phyloP scores from a whole-genome alignment of 2,113 vertebrate species.

The Galbula dea region DNA sequence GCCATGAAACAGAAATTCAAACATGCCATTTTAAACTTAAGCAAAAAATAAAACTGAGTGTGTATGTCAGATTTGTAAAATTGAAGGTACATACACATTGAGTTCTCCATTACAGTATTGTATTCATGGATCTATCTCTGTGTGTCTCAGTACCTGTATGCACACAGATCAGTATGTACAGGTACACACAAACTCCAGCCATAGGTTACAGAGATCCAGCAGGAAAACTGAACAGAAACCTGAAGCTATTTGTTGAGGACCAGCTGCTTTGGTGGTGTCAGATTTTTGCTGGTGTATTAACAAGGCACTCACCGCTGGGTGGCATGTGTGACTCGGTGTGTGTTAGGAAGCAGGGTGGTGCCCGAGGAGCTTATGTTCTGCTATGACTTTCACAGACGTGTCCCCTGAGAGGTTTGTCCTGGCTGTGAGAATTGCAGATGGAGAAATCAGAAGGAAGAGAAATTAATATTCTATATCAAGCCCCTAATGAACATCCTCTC shows the following conservation, averaged over 20 bases:
- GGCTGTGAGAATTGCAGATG: background rate
- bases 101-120: background rate
- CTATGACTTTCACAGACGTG: background rate
- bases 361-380: background rate
- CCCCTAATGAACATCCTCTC: background rate
- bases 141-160: background rate
- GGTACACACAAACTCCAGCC: background rate
- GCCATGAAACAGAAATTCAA: background rate
- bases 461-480: background rate
- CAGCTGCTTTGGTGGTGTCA: background rate
- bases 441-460: background rate
- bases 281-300: background rate
- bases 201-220: background rate
- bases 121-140: background rate
- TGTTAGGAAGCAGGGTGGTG: background rate
- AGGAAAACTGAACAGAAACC: background rate
- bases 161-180: background rate
- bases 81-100: background rate
- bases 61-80: background rate
- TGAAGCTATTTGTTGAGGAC: background rate
- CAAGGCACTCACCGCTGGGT: constrained; percentile 9
- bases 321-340: background rate
- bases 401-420: background rate
- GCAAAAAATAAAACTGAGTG: background rate
- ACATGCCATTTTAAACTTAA: background rate